Percentiles rank a stretch among this genome's conserved stretches.
phyloP scores from a whole-genome alignment of 2,888 invertebrate genomes.

The Empis livida region DNA sequence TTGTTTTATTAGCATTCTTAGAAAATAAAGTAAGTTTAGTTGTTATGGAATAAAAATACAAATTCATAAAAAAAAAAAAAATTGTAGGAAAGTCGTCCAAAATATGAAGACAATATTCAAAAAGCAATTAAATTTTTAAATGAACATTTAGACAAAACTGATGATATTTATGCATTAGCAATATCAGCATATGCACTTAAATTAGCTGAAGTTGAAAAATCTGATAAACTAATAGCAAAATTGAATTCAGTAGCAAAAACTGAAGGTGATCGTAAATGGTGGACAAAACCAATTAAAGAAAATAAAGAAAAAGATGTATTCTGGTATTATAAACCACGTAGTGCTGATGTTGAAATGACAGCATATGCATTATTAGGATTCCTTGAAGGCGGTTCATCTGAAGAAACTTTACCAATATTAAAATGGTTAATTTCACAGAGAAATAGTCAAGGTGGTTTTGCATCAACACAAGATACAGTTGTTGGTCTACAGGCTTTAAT shows the following conservation, averaged over 20 bases:
- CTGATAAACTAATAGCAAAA: conserved; percentile 47
- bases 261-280: conserved; percentile 58
- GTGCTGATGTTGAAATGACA: conserved; percentile 68
- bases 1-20: conserved; percentile 58
- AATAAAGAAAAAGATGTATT: conserved; percentile 48
- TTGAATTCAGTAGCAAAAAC: conserved; percentile 39
- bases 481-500: conserved; percentile 59
- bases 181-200: conserved; percentile 66
- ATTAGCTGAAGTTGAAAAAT: conserved; percentile 56
- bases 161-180: conserved; percentile 62
- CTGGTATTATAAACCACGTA: conserved; percentile 47
- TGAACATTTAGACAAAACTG: conserved; percentile 48
- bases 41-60: no score
- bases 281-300: conserved; percentile 50
- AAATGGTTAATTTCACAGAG: conserved; percentile 61
- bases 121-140: conserved; percentile 66
- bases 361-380: conserved; percentile 73
- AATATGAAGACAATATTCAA: conserved; percentile 54
- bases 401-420: conserved; percentile 40
- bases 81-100: conserved; percentile 15
- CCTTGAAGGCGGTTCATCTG: conserved; percentile 31
- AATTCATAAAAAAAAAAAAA: background rate
- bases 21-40: conserved; percentile 46
- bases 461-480: conserved; percentile 68
- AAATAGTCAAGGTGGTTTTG: conserved; percentile 55